Evolutionary conservation across 2,888 invertebrate genomes (phyloP).

Genomic region (Sinhomidia bicolor): DNA sequence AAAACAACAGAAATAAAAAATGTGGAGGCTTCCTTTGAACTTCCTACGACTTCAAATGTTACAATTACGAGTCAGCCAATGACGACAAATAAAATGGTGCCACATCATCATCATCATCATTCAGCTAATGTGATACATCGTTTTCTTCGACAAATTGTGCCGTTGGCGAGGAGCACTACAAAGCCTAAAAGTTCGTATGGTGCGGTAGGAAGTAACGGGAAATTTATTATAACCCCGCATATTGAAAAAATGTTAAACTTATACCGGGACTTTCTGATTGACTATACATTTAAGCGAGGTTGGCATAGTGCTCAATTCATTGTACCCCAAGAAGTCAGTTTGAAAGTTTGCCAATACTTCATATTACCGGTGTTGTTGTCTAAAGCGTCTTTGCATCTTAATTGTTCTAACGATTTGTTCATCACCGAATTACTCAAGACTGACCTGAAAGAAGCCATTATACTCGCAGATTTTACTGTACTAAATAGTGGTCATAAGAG

Average conservation of each 20-base stretch:
- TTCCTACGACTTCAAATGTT: constrained; percentile 4
- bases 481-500: neutral
- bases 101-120: no score
- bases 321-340: constrained; percentile 56
- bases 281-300: constrained; percentile 58
- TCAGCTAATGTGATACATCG: neutral
- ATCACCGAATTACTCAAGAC: neutral
- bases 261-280: constrained; percentile 67
- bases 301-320: constrained; percentile 70
- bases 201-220: neutral
- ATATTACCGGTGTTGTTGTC: constrained; percentile 8
- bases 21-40: constrained; percentile 1
- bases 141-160: constrained; percentile 42
- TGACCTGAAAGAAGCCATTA: neutral
- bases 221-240: neutral
- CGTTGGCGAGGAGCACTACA: neutral
- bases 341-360: constrained; percentile 63
- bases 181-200: neutral
- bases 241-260: constrained; percentile 14
- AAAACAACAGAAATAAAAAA: constrained; percentile 38
- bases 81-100: constrained; percentile 1
- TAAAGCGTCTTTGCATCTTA: constrained; percentile 29
- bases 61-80: neutral
- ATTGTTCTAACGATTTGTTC: constrained; percentile 9
- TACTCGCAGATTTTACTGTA: constrained; percentile 29